A percentile compares a stretch with the other conserved stretches of the same genome.
These are phyloP conservation scores for Tenualosa thibaudeaui DNA, from an alignment of 2,797 vertebrate genomes.

Conservation along the genomic window DNA sequence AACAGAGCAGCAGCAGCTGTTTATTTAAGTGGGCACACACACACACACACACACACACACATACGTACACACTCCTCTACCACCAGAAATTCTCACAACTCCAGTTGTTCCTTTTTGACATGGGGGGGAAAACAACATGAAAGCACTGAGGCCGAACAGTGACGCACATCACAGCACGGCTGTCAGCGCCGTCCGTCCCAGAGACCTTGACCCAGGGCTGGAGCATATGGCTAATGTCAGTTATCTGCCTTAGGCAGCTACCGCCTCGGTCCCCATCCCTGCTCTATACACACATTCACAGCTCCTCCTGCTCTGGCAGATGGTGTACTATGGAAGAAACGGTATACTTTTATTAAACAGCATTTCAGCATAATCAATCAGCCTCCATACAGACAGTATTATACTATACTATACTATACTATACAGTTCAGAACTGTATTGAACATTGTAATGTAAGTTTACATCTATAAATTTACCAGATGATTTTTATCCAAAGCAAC, in stretches of 20 bases:
- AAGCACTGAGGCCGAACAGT: background rate
- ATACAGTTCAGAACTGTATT: no score
- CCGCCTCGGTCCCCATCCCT: background rate
- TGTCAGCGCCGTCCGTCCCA: background rate
- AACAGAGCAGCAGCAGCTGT: background rate
- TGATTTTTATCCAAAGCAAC: no score
- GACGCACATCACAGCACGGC: conserved; percentile 9
- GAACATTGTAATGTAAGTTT: no score
- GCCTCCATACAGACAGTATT: no score
- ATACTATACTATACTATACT: no score
- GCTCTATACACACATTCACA: background rate
- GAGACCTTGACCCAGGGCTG: background rate
- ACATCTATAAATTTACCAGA: no score
- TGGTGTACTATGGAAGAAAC: background rate
- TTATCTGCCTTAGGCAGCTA: background rate
- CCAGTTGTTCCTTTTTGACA: conserved; percentile 1
- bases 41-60: background rate
- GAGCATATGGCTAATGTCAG: background rate
- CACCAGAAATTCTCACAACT: background rate
- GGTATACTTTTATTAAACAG: no score
- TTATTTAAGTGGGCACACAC: background rate
- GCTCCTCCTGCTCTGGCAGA: background rate
- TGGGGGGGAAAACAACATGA: background rate
- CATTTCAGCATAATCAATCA: no score
- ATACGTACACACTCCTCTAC: background rate